Evolutionary conservation across 2,797 vertebrate genomes (phyloP), one percentile per base, ranked within the genome.

Genomic region (Lepus oiostolus): DNA sequence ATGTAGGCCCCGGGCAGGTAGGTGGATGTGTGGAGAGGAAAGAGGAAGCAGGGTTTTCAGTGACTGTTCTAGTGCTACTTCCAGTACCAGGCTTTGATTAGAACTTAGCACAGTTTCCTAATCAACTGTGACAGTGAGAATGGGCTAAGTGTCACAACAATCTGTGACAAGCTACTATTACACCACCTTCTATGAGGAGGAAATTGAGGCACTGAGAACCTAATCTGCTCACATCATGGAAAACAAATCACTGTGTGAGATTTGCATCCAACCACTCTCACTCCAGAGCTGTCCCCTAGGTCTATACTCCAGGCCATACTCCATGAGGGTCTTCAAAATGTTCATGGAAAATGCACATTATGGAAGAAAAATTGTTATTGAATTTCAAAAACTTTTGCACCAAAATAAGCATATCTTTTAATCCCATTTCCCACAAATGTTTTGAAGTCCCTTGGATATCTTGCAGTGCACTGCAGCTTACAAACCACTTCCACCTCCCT

Each of bases 1-100:
- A 99, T 0, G 0, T 99, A 0, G 99, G 99, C 12, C 99, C 99
- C 0, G 99, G 99, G 62, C 99, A 99, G 99, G 99, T 99, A 97
- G 82, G 95, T 85, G 28, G 26, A 19, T 0, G 0, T 2, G n/a
- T 21, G 21, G n/a, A 76, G 11, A 11, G n/a, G 22, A 52, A 21
- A 77, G 54, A 14, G 21, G 12, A 50, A 32, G 5, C 38, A 1
- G 4, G 11, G 24, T 21, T 76, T 12, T 71, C 3, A 7, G 26
- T 50, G 52, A 19, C 5, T 70, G 6, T 32, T 10, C 30, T 5
- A 26, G 11, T 4, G 11, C 32, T 47, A 47, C 42, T 47, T 1
- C 54, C 5, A 42, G n/a, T 38, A 50, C 13, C n/a, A 60, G 71
- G 87, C 47, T 88, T 91, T 26, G 47, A 16, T 62, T 50, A 9